Base-by-base conservation (phyloP, 1,140 invertebrate species). In the Thaumetopoea pityocampa region DNA sequence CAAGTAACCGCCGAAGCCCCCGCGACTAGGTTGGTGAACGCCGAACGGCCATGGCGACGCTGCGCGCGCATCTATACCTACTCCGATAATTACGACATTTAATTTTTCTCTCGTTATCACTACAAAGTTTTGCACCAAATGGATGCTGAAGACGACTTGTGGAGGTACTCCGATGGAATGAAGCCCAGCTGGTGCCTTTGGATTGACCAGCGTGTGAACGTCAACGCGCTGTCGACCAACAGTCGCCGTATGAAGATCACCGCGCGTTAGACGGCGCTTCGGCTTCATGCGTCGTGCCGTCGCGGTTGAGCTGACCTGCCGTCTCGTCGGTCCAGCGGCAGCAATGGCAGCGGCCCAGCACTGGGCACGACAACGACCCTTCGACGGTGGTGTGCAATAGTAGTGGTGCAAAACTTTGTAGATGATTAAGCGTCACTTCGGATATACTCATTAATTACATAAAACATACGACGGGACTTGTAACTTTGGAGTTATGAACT, bases 331-430 rank as follows among this genome's bases (percentile, higher is more conserved):
- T 36, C 15, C n/a, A 14, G 16, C 27, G 28, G 1, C 26, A 23
- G 27, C 38, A 24, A 29, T 32, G 28, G 22, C 23, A 37, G 17
- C 4, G 12, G 7, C 26, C 24, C 17, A 11, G 8, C 34, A 10
- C 1, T 17, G 12, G 42, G 37, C 18, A 20, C 11, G 18, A 19
- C 7, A 19, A 4, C 7, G 18, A 19, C 18, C 18, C 4, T 19
- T 4, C n/a, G n/a, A n/a, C n/a, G n/a, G n/a, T n/a, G n/a, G n/a
- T n/a, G n/a, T 23, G 29, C 30, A 23, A 35, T 58, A 67, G 56
- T 63, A 67, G 43, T 61, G 80, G 81, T 86, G 84, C 84, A 86
- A 86, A 86, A 86, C 81, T 86, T 86, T 86, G 84, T 86, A 85
- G 80, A 55, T 70, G 68, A 70, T 58, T 70, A 32, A 54, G 63